Conservation (phyloP, 2,888 invertebrate species). For the Mellilla xanthometata region DNA sequence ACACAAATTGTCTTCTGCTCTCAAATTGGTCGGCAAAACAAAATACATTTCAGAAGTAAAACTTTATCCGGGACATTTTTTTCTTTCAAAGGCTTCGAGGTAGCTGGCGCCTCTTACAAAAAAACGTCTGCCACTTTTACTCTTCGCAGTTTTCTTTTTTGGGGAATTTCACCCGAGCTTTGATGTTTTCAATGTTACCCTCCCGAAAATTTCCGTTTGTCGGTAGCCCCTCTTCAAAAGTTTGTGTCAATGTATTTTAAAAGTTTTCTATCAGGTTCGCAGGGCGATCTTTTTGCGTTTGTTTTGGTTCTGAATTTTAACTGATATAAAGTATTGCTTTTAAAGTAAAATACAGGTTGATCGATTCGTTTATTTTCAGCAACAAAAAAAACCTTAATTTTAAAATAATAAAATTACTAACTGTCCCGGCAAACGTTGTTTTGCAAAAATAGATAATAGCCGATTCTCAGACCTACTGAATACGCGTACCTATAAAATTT, state of each 20-base stretch:
- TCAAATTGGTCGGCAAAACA: constrained; percentile 24
- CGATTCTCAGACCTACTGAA: no score
- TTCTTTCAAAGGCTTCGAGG: constrained; percentile 43
- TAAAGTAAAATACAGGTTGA: no score
- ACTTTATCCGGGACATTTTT: constrained; percentile 39
- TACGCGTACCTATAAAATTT: no score
- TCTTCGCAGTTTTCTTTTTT: constrained; percentile 38
- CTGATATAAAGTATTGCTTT: no score
- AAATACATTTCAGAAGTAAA: constrained; percentile 35
- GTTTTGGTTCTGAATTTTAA: no score
- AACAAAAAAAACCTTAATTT: no score
- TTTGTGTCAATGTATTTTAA: constrained; percentile 29
- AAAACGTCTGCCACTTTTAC: constrained; percentile 47
- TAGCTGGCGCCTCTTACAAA: constrained; percentile 48
- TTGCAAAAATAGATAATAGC: no score
- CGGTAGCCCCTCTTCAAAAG: constrained; percentile 29
- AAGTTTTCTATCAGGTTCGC: constrained; percentile 24
- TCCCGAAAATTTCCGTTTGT: constrained; percentile 33
- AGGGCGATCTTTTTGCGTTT: not conserved
- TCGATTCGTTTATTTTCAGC: no score
- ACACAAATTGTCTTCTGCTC: no score
- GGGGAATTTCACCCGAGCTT: constrained; percentile 44
- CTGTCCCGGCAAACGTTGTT: no score
- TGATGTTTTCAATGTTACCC: constrained; percentile 36
- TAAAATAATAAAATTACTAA: no score